Conservation (phyloP, 2,888 invertebrate species). For the Leptogaster cylindrica region DNA sequence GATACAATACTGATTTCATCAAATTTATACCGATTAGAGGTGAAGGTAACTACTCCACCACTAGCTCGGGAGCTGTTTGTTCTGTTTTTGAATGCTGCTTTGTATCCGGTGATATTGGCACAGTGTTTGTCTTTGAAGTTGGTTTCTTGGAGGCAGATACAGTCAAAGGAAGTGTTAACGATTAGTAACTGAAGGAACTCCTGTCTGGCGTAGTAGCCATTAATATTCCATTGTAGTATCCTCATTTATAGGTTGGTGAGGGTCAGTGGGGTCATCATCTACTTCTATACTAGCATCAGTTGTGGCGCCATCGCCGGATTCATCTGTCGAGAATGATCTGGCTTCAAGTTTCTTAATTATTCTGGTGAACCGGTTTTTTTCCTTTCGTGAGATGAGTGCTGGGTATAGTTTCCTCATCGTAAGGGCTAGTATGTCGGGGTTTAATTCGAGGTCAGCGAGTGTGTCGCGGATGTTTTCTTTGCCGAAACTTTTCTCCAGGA, state of each 20-base stretch:
- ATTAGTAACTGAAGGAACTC: neutral
- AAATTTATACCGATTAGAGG: neutral
- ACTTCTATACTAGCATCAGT: neutral
- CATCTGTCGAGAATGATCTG: neutral
- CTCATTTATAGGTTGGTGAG: no score
- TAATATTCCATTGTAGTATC: conserved; percentile 1
- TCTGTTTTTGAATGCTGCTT: neutral
- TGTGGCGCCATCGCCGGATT: neutral
- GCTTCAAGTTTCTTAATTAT: neutral
- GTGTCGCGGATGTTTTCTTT: no score
- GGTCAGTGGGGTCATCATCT: neutral
- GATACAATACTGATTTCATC: neutral
- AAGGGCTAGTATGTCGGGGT: no score
- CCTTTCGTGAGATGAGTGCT: no score
- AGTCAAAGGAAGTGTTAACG: neutral
- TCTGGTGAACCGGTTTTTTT: neutral
- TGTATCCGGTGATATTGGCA: neutral
- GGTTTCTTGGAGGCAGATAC: conserved; percentile 5
- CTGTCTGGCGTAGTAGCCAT: neutral
- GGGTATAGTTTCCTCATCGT: no score
- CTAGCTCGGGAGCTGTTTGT: neutral
- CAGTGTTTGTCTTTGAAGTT: neutral
- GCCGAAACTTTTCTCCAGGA: no score
- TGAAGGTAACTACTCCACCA: neutral
- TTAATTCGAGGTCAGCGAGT: no score